Base-by-base conservation (phyloP, 2,113 vertebrate species). In the Typhlomys cinereus region DNA sequence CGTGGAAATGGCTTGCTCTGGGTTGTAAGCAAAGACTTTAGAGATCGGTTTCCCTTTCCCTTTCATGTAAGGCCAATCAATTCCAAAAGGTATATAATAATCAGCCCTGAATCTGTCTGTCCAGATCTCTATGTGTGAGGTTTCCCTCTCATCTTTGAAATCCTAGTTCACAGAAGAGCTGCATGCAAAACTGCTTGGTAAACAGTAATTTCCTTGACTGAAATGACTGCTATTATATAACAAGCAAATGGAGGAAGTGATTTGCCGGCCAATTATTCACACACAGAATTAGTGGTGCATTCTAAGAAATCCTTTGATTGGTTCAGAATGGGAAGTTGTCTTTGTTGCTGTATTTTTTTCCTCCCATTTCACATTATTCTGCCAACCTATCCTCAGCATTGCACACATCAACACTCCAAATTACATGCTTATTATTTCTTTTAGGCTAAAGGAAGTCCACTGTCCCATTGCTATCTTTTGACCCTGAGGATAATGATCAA, bases 151-250 rank as follows among this genome's bases (percentile, higher is more conserved):
- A 52, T 3, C 2, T 70, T 41, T 39, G 50, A 87, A 67, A 54
- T 29, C 41, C 46, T 67, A 57, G 44, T 75, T 18, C 2, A 86
- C 79, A 66, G 27, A 59, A 75, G 13, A 92, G 41, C 41, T 36
- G 7, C 12, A 14, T 36, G 36, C 9, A 92, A 76, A 89, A 67
- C 44, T 87, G 15, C 9, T 20, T 36, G 67, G n/a, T 66, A 66
- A 82, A 15, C 70, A 44, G 36, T 17, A 84, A 86, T 46, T 78
- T 92, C 34, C 36, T 59, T 61, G 2, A 88, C 6, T 73, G 76
- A 67, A 92, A 6, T 92, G 36, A 96, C 14, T 89, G 52, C 17
- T 74, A 62, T 95, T 95, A 20, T 62, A 90, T 62, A 87, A 94
- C 20, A 31, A 4, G 4, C 1, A 46, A 2, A 13, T 10, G 73